Evolutionary conservation across 35 echinoderm and acorn worm genomes (phyloP), one percentile per base, ranked within the genome.

Genomic region (Hemicentrotus pulcherrimus): DNA sequence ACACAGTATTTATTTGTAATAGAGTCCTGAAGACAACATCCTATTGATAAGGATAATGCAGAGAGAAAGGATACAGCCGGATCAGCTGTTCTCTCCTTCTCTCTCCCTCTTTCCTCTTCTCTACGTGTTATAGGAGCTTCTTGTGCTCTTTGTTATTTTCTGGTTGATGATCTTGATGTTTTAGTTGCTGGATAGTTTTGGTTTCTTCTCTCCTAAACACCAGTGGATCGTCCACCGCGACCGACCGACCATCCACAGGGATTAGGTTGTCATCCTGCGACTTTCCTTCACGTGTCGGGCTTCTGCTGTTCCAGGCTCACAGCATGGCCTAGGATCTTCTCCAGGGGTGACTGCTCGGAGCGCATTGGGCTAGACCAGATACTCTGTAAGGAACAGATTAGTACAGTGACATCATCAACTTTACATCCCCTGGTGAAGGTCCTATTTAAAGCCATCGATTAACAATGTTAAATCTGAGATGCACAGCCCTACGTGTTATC

Each of bases 351-450:
- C 46, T 94, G 96, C 86, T 96, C 96, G 24, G 95, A 92, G 86
- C 97, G 95, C 94, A 96, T 22, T 5, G 97, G 97, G 50, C 95
- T 98, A 47, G 97, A 96, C 97, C 97, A 98, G 96, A 98, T 98
- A 47, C 96, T 96, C 97, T 98, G 94, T 32, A 90, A 78, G 6
- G 91, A 50, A 94, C 59, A 92, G 60, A 94, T 94, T 55, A 55
- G 48, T 5, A 50, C n/a, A n/a, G n/a, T n/a, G 35, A 41, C 0
- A 3, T 41, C 35, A 41, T 41, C 1, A 41, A 41, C 35, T 41
- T 41, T 3, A 41, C 35, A 41, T 41, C 3, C 3, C 35, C 35
- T 41, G 35, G 35, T 41, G 0, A 41, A 41, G 35, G 35, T 41
- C 35, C 35, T 41, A 41, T n/a, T n/a, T n/a, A n/a, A n/a, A n/a